Conservation (phyloP, 2,888 invertebrate genomes). For the Hyalella azteca region DNA sequence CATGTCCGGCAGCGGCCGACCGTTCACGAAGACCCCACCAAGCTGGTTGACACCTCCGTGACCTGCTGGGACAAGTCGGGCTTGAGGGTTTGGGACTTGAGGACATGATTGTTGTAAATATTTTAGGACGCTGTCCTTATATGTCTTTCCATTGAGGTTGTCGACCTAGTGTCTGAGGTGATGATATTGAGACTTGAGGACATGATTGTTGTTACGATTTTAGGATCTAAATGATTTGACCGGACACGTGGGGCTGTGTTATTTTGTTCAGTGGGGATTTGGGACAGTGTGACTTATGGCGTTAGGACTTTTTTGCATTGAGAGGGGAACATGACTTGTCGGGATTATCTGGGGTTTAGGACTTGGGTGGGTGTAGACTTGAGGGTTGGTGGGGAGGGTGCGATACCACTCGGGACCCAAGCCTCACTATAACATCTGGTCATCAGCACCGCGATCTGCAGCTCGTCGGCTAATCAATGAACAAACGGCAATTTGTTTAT, state of each 20-base stretch:
- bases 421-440: neutral
- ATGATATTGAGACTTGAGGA: too few relatives aligned
- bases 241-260: too few relatives aligned
- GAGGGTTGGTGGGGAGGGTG: neutral
- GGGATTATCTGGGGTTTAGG: neutral
- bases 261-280: neutral
- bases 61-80: too few relatives aligned
- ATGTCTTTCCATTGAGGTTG: too few relatives aligned
- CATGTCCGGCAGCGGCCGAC: constrained; percentile 89
- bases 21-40: constrained; percentile 96
- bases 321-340: neutral
- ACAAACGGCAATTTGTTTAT: constrained; percentile 35
- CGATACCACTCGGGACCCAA: neutral
- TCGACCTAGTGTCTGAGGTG: too few relatives aligned
- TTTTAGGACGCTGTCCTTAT: too few relatives aligned
- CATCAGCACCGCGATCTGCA: constrained; percentile 19
- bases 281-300: neutral
- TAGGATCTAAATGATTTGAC: too few relatives aligned
- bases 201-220: too few relatives aligned
- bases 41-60: constrained; percentile 97
- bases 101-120: too few relatives aligned
- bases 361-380: neutral
- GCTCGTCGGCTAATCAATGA: constrained; percentile 24
- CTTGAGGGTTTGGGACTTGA: too few relatives aligned
- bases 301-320: neutral